These are phyloP conservation scores for Poeciliopsis infans DNA, from an alignment of 2,797 vertebrate species.

Conservation along the genomic window DNA sequence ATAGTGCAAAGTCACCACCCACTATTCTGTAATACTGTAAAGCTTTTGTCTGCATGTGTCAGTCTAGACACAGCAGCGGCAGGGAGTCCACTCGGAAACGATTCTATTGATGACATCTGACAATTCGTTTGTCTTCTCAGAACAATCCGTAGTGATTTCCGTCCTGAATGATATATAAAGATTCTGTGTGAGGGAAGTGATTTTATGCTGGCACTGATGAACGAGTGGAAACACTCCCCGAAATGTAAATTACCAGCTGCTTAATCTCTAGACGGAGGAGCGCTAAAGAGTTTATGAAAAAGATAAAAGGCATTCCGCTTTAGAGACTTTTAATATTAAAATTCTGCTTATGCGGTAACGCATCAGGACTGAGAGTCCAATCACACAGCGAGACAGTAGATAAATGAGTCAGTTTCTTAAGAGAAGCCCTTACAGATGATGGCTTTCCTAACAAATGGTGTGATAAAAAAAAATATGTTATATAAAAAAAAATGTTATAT, in stretches of 20 bases:
- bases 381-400: neutral
- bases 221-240: slow-evolving; percentile 21
- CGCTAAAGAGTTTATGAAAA: neutral
- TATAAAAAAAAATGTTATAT: neutral
- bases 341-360: neutral
- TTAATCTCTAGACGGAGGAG: slow-evolving; percentile 2
- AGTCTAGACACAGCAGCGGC: slow-evolving; percentile 61
- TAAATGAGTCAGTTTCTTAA: slow-evolving; percentile 1
- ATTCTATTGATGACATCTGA: slow-evolving; percentile 57
- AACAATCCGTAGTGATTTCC: slow-evolving; percentile 40
- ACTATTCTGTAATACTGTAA: slow-evolving; percentile 59
- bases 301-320: neutral
- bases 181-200: slow-evolving; percentile 21
- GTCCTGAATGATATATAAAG: slow-evolving; percentile 47
- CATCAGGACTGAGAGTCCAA: slow-evolving; percentile 1
- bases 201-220: slow-evolving; percentile 5
- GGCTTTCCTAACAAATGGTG: neutral
- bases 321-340: slow-evolving; percentile 20
- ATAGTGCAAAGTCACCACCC: slow-evolving; percentile 60
- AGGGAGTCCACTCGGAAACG: slow-evolving; percentile 45
- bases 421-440: neutral
- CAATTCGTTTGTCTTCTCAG: slow-evolving; percentile 45
- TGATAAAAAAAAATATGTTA: neutral
- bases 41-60: slow-evolving; percentile 67
- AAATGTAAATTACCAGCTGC: slow-evolving; percentile 3